Base-by-base conservation (phyloP, 2,797 vertebrate genomes). In the Notolepis coatsorum region DNA sequence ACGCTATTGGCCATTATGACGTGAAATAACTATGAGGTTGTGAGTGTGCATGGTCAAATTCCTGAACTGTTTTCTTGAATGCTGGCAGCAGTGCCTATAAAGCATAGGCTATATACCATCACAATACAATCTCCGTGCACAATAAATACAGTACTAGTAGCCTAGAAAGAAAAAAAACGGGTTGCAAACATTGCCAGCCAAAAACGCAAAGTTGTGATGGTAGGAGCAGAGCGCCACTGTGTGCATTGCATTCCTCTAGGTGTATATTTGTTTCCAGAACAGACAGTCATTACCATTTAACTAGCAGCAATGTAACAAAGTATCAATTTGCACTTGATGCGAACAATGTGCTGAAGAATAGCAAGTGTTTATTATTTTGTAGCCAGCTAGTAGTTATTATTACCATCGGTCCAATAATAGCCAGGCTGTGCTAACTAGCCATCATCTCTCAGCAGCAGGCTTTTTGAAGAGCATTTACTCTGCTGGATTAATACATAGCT, bases 341-440 rank as follows among this genome's bases (percentile, higher is more conserved):
- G 58, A 61, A 30, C 17, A 38, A 33, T 51, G 56, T 28, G 57
- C 25, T 57, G 41, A n/a, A 21, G 17, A 59, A 52, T 65, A 10
- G 7, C 59, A 60, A 46, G 59, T 67, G 70, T 77, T 86, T 81
- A 69, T 86, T 81, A 69, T 84, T 77, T 72, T 65, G 43, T 71
- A 66, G 59, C 54, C 52, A 67, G 56, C 53, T 71, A 73, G 60
- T 30, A 70, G 68, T 68, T 61, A 61, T 48, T 41, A 55, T 68
- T 61, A 61, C 50, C 42, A 55, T 63, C 57, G 28, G 50, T 71
- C 65, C 78, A 68, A 75, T 77, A 82, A 82, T 55, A 84, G 73
- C 83, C 71, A 71, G 54, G 33, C 65, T 49, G 77, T 37, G 65
- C 81, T 80, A 86, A 85, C 85, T 86, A 88, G 84, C 88, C 64